Evolutionary conservation across 2,888 invertebrate species (phyloP).

Genomic region (Trichopoda pennipes): DNA sequence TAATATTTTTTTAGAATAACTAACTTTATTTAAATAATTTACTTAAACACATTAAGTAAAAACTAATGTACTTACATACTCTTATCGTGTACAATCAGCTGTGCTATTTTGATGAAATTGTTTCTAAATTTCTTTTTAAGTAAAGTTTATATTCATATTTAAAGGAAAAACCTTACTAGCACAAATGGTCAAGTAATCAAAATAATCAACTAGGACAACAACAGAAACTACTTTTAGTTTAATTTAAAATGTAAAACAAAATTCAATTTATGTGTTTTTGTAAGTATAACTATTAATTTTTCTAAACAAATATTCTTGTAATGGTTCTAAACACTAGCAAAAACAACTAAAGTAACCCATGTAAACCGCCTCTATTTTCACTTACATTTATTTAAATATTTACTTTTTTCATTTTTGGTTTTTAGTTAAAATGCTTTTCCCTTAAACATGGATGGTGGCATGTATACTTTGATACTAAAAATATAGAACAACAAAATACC

Average conservation of each 20-base stretch:
- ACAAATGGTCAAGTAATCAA: slow-evolving; percentile 31
- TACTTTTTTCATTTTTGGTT: slow-evolving; percentile 16
- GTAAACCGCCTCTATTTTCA: slow-evolving; percentile 52
- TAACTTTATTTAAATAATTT: background rate
- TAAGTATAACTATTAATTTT: slow-evolving; percentile 14
- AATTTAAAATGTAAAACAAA: slow-evolving; percentile 48
- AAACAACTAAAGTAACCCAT: slow-evolving; percentile 51
- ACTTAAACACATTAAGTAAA: background rate
- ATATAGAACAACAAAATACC: background rate
- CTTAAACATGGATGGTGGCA: slow-evolving; percentile 14
- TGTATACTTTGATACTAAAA: background rate
- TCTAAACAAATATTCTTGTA: slow-evolving; percentile 34
- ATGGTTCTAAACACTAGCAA: slow-evolving; percentile 34
- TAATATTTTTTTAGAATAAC: background rate
- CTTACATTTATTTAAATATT: slow-evolving; percentile 58
- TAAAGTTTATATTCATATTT: slow-evolving; percentile 20
- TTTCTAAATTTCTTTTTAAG: background rate
- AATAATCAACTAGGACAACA: slow-evolving; percentile 49
- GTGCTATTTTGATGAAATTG: background rate
- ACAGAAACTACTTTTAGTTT: slow-evolving; percentile 44
- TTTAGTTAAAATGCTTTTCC: slow-evolving; percentile 17
- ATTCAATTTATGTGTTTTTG: slow-evolving; percentile 50
- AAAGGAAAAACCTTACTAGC: slow-evolving; percentile 1
- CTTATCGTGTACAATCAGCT: background rate
- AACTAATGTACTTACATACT: background rate